phyloP scores from a whole-genome alignment of 1,140 invertebrate genomes.

The Ylistrum balloti region DNA sequence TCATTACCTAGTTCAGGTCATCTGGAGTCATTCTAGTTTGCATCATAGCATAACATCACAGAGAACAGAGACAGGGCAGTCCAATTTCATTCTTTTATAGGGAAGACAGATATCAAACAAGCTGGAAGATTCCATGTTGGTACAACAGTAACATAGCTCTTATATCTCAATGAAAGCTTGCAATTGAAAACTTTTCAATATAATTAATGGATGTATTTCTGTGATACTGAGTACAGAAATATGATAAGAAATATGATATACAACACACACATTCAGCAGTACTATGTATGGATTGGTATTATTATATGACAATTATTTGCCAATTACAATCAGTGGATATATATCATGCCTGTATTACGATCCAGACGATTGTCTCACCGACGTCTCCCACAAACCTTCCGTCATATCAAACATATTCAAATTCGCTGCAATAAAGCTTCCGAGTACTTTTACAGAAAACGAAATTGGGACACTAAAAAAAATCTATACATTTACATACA shows the following conservation, averaged over 20 bases:
- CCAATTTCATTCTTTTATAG: neutral
- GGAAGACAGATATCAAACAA: neutral
- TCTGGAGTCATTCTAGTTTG: neutral
- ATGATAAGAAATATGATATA: neutral
- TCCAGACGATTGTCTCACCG: neutral
- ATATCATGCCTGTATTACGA: neutral
- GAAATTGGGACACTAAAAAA: neutral
- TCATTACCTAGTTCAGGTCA: neutral
- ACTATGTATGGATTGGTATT: neutral
- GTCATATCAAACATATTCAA: conserved; percentile 18
- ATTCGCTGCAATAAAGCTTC: neutral
- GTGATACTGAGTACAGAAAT: neutral
- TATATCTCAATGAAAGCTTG: neutral
- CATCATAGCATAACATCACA: neutral
- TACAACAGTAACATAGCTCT: neutral
- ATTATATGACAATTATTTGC: neutral
- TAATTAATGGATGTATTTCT: neutral
- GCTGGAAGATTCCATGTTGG: neutral
- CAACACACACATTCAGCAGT: no score
- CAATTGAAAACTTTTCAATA: neutral
- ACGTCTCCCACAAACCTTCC: neutral
- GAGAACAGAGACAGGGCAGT: neutral
- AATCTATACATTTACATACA: neutral
- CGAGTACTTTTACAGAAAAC: neutral
- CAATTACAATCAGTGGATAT: neutral